These are phyloP conservation scores for Hyphantria cunea DNA, from an alignment of 1,140 invertebrate species.

Conservation along the genomic window DNA sequence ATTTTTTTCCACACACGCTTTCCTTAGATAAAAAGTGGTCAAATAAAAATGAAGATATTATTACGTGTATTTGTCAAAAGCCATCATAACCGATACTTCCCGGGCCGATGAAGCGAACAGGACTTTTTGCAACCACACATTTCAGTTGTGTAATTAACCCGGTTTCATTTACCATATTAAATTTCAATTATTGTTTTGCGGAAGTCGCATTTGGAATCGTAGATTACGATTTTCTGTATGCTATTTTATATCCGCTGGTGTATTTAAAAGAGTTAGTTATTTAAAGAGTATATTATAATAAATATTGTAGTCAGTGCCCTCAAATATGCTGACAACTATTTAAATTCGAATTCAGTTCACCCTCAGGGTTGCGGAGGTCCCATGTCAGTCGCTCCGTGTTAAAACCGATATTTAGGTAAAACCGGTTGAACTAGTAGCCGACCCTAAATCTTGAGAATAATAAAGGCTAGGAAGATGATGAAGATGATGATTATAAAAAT, in stretches of 20 bases:
- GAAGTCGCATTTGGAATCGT: constrained; percentile 37
- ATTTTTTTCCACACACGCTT: constrained; percentile 12
- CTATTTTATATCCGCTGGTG: neutral
- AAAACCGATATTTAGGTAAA: too few species aligned
- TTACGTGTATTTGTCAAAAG: constrained; percentile 2
- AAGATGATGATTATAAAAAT: too few species aligned
- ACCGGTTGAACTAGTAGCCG: too few species aligned
- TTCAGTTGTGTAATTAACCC: constrained; percentile 46
- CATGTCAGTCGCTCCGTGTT: too few species aligned
- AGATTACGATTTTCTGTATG: constrained; percentile 14
- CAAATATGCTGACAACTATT: too few species aligned
- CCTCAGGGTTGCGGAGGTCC: too few species aligned
- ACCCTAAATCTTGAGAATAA: too few species aligned
- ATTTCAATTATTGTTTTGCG: constrained; percentile 37
- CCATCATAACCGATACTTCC: neutral
- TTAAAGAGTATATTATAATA: too few species aligned
- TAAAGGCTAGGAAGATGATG: too few species aligned
- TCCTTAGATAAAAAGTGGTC: constrained; percentile 11
- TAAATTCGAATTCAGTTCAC: too few species aligned
- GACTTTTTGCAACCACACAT: constrained; percentile 33
- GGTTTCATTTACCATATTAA: constrained; percentile 47
- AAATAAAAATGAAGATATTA: constrained; percentile 23
- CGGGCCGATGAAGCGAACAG: constrained; percentile 2
- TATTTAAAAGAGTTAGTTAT: neutral
- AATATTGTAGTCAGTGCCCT: too few species aligned